Evolutionary conservation across 2,888 invertebrate species (phyloP), one percentile per base, ranked within the genome.

Genomic region (Leistus spinibarbis): DNA sequence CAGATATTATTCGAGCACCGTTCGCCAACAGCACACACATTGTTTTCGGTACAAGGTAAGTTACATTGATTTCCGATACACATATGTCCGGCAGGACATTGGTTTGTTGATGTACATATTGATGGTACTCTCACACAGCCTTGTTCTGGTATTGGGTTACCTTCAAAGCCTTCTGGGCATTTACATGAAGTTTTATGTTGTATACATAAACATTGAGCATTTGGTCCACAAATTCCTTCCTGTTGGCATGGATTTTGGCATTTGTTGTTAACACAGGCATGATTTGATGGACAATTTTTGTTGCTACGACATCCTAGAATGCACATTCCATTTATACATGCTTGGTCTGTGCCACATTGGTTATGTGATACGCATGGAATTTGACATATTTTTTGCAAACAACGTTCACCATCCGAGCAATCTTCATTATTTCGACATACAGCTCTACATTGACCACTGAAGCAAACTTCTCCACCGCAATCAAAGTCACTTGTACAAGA

Each of bases 71-170:
- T 91, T 17, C 90, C 91, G 57, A 93, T 90, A 82, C 97, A 97
- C 86, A 91, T 89, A 80, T 95, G 93, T 67, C 91, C 91, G 62
- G 87, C 87, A 3, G 94, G 93, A 81, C 97, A 97, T 79, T 95
- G 91, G 66, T 89, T 88, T 54, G 90, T 89, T 76, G 88, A 88
- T 54, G 87, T 86, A 80, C 96, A 97, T 17, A 88, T 83, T 56
- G 89, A 88, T n/a, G 95, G 92, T 72, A 93, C 91, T 79, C 97
- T 88, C 4, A 96, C 92, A 82, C 97, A 97, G 3, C 96, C 96
- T 85, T 96, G 95, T 83, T 96, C 92, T 0, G 96, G 92, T 16
- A 92, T 93, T 16, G 96, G 95, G 82, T 94, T 94, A 0, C 95
- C 95, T 84, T 93, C 92, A 82, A 97, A 97, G 40, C 95, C 95